phyloP scores from a whole-genome alignment of 2,797 vertebrate species.

The Premnoplex brunnescens region DNA sequence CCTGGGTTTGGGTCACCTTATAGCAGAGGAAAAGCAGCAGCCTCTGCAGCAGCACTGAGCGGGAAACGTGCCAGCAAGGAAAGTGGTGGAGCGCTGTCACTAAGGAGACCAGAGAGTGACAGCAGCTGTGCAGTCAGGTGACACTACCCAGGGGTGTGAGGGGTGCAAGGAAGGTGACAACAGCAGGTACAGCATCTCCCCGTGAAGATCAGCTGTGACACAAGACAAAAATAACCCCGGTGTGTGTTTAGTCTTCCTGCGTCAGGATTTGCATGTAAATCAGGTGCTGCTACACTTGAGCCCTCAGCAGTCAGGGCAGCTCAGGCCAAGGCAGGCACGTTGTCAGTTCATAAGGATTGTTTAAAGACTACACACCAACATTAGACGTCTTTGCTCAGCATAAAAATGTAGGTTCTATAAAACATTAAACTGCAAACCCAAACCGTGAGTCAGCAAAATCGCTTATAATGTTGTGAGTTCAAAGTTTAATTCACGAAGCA shows the following conservation, averaged over 20 bases:
- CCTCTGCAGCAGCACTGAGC: not conserved
- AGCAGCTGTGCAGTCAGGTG: not conserved
- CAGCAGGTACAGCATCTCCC: not conserved
- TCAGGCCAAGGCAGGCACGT: not conserved
- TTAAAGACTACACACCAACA: not conserved
- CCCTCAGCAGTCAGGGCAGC: not conserved
- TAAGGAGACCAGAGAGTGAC: not conserved
- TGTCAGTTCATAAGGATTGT: not conserved
- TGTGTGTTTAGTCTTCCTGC: not conserved
- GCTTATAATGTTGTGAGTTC: not conserved
- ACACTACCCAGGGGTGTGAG: not conserved
- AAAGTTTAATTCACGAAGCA: not conserved
- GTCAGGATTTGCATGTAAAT: not conserved
- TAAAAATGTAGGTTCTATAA: not conserved
- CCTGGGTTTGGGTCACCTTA: not conserved
- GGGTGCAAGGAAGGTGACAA: not conserved
- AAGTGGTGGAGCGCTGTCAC: not conserved
- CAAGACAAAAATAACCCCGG: not conserved
- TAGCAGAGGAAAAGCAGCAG: not conserved
- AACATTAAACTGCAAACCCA: not conserved
- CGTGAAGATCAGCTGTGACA: not conserved
- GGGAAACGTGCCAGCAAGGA: not conserved
- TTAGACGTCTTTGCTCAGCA: not conserved
- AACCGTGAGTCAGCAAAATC: not conserved
- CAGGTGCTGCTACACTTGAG: rapidly evolving